These are phyloP conservation scores for Fissipunctia ypsillon DNA, from an alignment of 2,888 invertebrate species.

Conservation along the genomic window DNA sequence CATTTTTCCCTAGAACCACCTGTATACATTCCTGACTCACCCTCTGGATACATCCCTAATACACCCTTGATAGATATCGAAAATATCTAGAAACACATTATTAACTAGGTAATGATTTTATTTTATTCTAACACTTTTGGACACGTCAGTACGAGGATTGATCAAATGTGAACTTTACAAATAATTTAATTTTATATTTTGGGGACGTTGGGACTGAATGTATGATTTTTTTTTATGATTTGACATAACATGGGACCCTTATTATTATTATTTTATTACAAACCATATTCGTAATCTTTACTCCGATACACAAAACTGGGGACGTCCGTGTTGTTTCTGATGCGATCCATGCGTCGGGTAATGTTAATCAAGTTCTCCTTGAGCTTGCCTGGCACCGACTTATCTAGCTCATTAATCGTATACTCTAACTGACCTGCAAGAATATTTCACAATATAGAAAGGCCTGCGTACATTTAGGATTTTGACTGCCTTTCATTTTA, in stretches of 20 bases:
- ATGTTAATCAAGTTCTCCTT: constrained; percentile 85
- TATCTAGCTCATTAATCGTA: constrained; percentile 86
- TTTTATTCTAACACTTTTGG: too few relatives aligned
- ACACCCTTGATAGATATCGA: too few relatives aligned
- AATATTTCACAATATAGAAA: constrained; percentile 23
- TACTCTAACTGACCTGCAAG: constrained; percentile 85
- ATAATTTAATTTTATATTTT: too few relatives aligned
- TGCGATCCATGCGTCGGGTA: constrained; percentile 85
- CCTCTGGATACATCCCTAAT: too few relatives aligned
- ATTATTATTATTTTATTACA: constrained; percentile 41
- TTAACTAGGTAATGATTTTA: too few relatives aligned
- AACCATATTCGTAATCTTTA: constrained; percentile 88
- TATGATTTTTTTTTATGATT: not conserved
- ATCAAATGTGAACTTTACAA: too few relatives aligned
- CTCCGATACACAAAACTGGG: constrained; percentile 80
- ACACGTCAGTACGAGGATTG: too few relatives aligned
- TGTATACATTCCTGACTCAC: too few relatives aligned
- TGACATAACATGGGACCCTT: too few relatives aligned
- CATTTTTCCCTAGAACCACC: too few relatives aligned
- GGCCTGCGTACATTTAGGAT: not conserved
- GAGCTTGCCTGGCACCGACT: constrained; percentile 83
- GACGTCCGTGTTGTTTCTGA: constrained; percentile 78
- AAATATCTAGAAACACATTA: too few relatives aligned
- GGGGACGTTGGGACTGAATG: too few relatives aligned
- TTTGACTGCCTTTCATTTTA: constrained; percentile 10